phyloP scores from a whole-genome alignment of 2,797 vertebrate species.

The Sebastes miniatus region DNA sequence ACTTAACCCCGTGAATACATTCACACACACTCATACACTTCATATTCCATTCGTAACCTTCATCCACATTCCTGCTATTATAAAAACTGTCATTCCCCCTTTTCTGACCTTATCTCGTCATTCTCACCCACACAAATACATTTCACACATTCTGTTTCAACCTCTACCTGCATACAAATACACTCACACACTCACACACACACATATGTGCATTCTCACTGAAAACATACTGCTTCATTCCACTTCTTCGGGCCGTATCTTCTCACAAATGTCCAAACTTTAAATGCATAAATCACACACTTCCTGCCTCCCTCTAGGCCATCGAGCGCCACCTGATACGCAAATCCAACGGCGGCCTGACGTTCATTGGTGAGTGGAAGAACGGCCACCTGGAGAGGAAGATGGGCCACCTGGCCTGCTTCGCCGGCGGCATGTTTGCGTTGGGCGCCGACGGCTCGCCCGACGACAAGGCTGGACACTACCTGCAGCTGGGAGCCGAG shows the following conservation, averaged over 20 bases:
- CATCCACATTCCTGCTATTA: not conserved
- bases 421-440: constrained; percentile 97
- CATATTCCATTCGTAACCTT: not conserved
- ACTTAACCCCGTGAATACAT: not conserved
- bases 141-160: not conserved
- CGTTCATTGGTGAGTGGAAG: constrained; percentile 98
- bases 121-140: not conserved
- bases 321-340: constrained; percentile 97
- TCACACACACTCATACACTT: not conserved
- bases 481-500: constrained; percentile 97
- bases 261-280: not conserved
- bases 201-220: not conserved
- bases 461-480: constrained; percentile 96
- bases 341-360: constrained; percentile 94
- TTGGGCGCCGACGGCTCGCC: constrained; percentile 95
- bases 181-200: not conserved
- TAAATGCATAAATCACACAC: not conserved
- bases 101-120: not conserved
- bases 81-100: not conserved
- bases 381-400: constrained; percentile 98
- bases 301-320: constrained; percentile 80
- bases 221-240: not conserved
- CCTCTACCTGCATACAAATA: constrained; percentile 1
- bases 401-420: constrained; percentile 98
- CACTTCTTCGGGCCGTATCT: not conserved